These are phyloP conservation scores for Paramormyrops hopkinsi DNA, from an alignment of 2,797 vertebrate species.

Conservation along the genomic window DNA sequence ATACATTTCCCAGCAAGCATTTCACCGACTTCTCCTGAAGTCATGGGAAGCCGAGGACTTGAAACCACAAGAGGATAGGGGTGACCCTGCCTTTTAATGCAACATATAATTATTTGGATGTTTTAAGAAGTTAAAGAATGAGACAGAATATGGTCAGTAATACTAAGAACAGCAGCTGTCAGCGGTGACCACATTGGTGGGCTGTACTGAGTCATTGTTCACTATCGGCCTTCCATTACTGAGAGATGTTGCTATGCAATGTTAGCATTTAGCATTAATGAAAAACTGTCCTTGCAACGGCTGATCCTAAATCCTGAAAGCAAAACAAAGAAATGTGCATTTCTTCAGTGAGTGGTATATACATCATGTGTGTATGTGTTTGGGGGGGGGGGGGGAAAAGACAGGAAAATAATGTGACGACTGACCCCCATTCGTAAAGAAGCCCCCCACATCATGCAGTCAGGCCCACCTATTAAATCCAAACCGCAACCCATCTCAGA, in stretches of 20 bases:
- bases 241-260: not conserved
- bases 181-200: not conserved
- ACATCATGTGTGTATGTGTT: not conserved
- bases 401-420: not conserved
- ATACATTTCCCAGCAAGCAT: slow-evolving; percentile 5
- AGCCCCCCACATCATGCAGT: not conserved
- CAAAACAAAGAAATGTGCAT: not conserved
- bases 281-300: not conserved
- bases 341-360: not conserved
- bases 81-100: not conserved
- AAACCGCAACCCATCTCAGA: not conserved
- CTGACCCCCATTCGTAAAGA: not conserved
- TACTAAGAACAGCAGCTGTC: not conserved
- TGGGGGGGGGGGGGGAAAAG: too few relatives aligned
- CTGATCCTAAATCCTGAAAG: not conserved
- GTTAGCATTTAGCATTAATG: not conserved
- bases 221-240: not conserved
- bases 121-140: not conserved
- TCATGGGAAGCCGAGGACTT: not conserved
- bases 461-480: not conserved
- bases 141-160: not conserved
- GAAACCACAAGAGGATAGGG: not conserved
- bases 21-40: not conserved
- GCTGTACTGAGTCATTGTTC: not conserved
- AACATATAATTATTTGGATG: not conserved